Evolutionary conservation across 2,888 invertebrate species (phyloP).

Genomic region (Escarpia spicata): DNA sequence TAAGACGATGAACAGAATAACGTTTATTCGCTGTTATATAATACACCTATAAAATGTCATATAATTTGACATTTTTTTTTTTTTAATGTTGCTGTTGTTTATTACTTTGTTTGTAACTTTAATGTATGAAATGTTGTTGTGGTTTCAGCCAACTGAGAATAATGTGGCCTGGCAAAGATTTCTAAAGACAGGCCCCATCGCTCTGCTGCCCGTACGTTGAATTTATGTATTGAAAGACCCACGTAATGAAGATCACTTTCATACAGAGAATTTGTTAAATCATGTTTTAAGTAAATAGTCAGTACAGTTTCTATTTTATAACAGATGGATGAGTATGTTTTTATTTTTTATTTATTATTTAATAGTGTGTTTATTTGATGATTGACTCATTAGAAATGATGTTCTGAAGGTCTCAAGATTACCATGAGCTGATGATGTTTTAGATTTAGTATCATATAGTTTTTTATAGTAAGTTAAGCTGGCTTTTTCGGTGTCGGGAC

Average conservation of each 20-base stretch:
- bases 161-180: constrained; percentile 96
- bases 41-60: background rate
- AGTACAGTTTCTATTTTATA: background rate
- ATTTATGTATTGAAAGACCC: background rate
- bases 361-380: background rate
- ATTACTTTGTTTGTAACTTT: background rate
- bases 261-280: background rate
- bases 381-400: background rate
- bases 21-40: background rate
- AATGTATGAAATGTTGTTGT: background rate
- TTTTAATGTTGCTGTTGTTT: background rate
- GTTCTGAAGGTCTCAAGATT: background rate
- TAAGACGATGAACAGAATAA: background rate
- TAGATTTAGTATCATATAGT: background rate
- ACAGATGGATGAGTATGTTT: background rate
- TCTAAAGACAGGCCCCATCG: constrained; percentile 90
- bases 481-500: too few species aligned
- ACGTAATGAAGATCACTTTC: background rate
- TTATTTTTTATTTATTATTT: background rate
- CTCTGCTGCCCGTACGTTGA: constrained; percentile 78
- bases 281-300: background rate
- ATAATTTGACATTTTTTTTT: background rate
- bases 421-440: background rate
- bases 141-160: constrained; percentile 76
- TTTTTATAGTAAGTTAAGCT: background rate